These are phyloP conservation scores for Eledona agricola DNA, from an alignment of 2,888 invertebrate genomes.

Conservation along the genomic window DNA sequence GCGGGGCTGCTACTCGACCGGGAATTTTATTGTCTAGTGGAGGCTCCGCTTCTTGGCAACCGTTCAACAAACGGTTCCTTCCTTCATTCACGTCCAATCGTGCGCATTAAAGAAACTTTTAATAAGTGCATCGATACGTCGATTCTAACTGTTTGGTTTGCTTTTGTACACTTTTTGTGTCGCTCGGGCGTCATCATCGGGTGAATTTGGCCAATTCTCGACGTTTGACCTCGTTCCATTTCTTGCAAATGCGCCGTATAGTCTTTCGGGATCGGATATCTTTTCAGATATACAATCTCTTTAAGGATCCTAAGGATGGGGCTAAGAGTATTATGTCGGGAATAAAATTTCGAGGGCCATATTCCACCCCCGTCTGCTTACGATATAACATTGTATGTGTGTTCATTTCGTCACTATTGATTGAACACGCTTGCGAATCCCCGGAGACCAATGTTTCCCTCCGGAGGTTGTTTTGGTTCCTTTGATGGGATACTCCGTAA, in stretches of 20 bases:
- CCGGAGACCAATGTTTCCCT: slow-evolving; percentile 25
- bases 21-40: slow-evolving; percentile 12
- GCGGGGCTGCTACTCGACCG: slow-evolving; percentile 6
- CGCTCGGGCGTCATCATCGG: no score
- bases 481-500: slow-evolving; percentile 20
- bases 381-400: slow-evolving; percentile 20
- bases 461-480: slow-evolving; percentile 17
- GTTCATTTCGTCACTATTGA: slow-evolving; percentile 28
- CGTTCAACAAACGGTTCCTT: slow-evolving; percentile 17
- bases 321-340: no score
- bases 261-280: no score
- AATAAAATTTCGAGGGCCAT: no score
- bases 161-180: slow-evolving; percentile 9
- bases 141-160: not conserved
- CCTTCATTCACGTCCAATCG: slow-evolving; percentile 6
- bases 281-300: no score
- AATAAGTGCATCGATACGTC: not conserved
- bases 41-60: slow-evolving; percentile 14
- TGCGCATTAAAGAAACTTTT: not conserved
- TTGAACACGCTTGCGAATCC: slow-evolving; percentile 23
- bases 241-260: no score
- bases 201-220: no score
- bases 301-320: no score
- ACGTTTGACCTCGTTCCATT: no score
- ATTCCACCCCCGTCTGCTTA: no score